Percentiles rank a stretch among this genome's conserved stretches.
Evolutionary conservation across 2,113 vertebrate species (phyloP).

Genomic region (Chloropsis hardwickii): DNA sequence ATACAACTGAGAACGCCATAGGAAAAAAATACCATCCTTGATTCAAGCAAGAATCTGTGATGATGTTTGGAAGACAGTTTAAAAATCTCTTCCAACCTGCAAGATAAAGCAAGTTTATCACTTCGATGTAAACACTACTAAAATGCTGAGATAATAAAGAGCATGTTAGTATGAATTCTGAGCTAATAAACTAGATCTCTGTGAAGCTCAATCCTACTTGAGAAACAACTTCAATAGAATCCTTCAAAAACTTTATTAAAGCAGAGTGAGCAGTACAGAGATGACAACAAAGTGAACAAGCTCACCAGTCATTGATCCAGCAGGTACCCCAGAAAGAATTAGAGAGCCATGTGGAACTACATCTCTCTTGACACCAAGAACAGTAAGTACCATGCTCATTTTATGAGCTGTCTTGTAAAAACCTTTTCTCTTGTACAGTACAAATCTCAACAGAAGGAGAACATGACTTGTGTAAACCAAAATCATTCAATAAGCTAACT

Average conservation of each 20-base stretch:
- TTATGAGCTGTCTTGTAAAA: background rate
- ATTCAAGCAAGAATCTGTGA: background rate
- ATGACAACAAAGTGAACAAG: background rate
- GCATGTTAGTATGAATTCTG: background rate
- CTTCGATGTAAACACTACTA: background rate
- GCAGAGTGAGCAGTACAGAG: background rate
- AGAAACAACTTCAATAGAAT: background rate
- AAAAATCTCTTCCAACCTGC: background rate
- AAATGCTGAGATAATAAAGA: background rate
- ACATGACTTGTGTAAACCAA: background rate
- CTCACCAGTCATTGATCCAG: background rate
- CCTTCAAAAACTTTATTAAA: background rate
- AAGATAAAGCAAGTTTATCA: background rate
- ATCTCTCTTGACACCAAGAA: background rate
- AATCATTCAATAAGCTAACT: background rate
- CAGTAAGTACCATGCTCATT: background rate
- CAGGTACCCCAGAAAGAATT: background rate
- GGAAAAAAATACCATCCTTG: background rate
- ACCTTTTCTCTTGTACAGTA: background rate
- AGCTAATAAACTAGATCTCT: background rate
- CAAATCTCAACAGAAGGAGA: background rate
- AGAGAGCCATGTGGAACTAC: background rate
- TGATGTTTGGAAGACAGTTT: background rate
- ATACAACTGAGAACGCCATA: background rate
- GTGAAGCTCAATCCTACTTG: background rate